Evolutionary conservation across 1,140 invertebrate genomes (phyloP), one percentile per base, ranked within the genome.

Genomic region (Pararge aegeria): DNA sequence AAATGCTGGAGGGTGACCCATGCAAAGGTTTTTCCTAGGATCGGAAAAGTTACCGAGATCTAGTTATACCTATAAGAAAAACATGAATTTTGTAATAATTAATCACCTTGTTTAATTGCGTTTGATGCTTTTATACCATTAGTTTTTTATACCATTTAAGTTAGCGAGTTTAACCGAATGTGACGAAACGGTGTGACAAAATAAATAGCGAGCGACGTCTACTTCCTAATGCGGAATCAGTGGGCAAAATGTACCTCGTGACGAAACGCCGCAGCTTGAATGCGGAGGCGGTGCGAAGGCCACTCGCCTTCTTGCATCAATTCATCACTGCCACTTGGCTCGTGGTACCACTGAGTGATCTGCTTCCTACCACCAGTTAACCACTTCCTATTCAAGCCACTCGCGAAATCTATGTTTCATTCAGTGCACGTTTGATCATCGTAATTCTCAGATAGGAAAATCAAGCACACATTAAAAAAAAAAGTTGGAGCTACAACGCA

Each of bases 191-290:
- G 27, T 53, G 55, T 62, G 54, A 62, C 60, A 59, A 67, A 59
- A 59, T 62, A 61, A 51, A 54, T 29, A 50, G 30, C 38, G 37
- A 50, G 30, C 38, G 37, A 56, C 30, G 30, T 54, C 50, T 40
- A 62, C 64, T 67, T 67, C 64, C 64, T 62, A 67, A 67, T 55
- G 55, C 38, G 60, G 64, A 7, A 50, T 50, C 19, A 30, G 59
- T 61, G 52, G 53, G 60, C 46, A 59, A 55, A 49, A 40, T 46
- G 42, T 38, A 13, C 19, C 5, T 62, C 54, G 46, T 67, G 64
- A 59, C 64, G 64, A 67, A 62, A 67, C 53, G 3, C 9, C 2
- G 12, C 30, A 29, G n/a, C 9, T 52, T 59, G 59, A 60, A 60
- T 59, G 3, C 13, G 52, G 52, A 55, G 64, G 60, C 60, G 60